Base-by-base conservation (phyloP, 2,113 vertebrate genomes). In the Brachyistius frenatus region DNA sequence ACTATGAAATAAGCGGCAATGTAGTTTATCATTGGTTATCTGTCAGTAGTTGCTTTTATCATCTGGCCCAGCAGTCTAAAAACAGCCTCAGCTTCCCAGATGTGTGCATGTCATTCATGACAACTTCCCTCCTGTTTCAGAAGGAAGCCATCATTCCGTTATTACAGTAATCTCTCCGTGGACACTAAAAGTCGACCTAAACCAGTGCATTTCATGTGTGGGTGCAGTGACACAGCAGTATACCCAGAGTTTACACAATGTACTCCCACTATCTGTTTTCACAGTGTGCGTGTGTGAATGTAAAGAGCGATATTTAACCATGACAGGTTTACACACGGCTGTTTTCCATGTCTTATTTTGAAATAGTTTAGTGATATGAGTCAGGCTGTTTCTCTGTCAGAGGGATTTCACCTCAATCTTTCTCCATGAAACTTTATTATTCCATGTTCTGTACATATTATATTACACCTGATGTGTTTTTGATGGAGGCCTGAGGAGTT, bases 161-260 rank as follows among this genome's bases (percentile, higher is more conserved):
- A n/a, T 86, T 85, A 88, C 86, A 84, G 79, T 80, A 84, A 87
- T 81, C 66, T 37, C 16, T 69, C 64, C 66, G 16, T 66, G 75
- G 75, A 69, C 70, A 37, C 41, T 44, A 4, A 36, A 31, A 77
- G 50, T 14, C 33, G 37, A 1, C 53, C 14, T 60, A 46, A 3
- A 55, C 11, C 53, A 32, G 31, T 53, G 2, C 47, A 5, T 47
- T 35, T 61, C 15, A 46, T 56, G 65, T 50, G 85, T 86, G 69
- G 68, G 82, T 23, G 54, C 16, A 6, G 54, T 87, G 87, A 86
- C 81, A 82, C 56, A 84, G 74, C 77, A 89, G 30, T 74, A 66
- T 70, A 32, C 70, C 58, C 73, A 66, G 9, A 68, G 37, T 74
- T 84, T 35, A 74, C 33, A 62, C 66, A 60, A 54, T 75, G 47